phyloP scores from a whole-genome alignment of 2,113 vertebrate genomes.

The Xyrauchen texanus region DNA sequence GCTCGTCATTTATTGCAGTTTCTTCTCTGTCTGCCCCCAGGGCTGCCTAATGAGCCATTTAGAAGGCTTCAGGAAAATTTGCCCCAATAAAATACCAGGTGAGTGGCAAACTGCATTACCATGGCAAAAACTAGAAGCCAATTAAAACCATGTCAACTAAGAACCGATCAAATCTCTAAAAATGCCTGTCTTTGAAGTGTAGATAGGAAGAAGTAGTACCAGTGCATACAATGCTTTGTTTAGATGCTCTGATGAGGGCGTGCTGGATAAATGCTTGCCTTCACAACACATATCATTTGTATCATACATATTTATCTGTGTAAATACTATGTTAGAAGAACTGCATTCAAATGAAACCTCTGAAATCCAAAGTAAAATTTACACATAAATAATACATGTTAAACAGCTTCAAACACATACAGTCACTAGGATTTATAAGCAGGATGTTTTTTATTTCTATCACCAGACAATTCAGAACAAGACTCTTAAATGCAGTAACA shows the following conservation, averaged over 20 bases:
- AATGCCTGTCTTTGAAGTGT: conserved; percentile 41
- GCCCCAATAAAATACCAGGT: conserved; percentile 65
- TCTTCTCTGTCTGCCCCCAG: conserved; percentile 67
- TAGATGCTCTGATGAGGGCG: conserved; percentile 24
- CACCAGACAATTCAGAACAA: no score
- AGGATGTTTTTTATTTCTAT: no score
- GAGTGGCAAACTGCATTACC: conserved; percentile 58
- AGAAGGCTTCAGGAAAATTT: conserved; percentile 65
- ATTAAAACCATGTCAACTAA: conserved; percentile 23
- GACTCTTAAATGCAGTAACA: no score
- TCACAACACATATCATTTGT: conserved; percentile 3
- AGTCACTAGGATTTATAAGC: not conserved
- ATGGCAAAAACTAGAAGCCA: conserved; percentile 52
- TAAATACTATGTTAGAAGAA: conserved; percentile 11
- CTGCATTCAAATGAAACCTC: not conserved
- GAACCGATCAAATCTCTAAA: conserved; percentile 40
- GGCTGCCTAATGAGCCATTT: conserved; percentile 69
- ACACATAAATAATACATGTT: no score
- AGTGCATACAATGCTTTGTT: conserved; percentile 27
- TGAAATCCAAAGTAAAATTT: not conserved
- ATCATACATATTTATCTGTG: not conserved
- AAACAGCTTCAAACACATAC: no score
- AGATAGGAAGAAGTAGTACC: not conserved
- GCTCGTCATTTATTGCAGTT: conserved; percentile 60
- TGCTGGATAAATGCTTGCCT: not conserved